Evolutionary conservation across 2,888 invertebrate species (phyloP).

Genomic region (Hyposoter didymator): DNA sequence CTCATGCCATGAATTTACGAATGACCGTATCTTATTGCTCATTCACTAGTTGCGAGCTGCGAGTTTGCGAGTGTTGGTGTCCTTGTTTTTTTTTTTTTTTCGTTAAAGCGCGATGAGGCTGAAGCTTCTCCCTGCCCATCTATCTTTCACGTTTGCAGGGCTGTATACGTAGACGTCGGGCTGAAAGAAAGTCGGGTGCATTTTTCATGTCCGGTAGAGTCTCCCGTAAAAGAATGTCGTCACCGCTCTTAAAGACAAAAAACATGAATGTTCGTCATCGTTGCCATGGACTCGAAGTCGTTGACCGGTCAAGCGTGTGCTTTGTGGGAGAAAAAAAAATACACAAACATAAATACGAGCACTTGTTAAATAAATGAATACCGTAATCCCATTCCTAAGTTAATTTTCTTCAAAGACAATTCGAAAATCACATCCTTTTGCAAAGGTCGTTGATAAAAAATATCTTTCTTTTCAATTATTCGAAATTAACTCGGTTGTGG

Average conservation of each 20-base stretch:
- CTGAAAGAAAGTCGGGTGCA: slow-evolving; percentile 59
- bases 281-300: slow-evolving; percentile 40
- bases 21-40: slow-evolving; percentile 15
- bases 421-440: no score
- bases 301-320: slow-evolving; percentile 52
- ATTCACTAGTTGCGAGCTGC: neutral
- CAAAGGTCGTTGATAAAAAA: no score
- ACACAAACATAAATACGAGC: neutral
- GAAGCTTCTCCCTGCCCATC: slow-evolving; percentile 52
- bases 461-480: neutral
- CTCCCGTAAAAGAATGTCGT: slow-evolving; percentile 43
- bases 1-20: slow-evolving; percentile 28
- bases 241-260: slow-evolving; percentile 42
- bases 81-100: slow-evolving; percentile 1
- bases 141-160: slow-evolving; percentile 19
- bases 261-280: slow-evolving; percentile 23
- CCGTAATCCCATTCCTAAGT: no score
- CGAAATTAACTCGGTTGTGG: neutral
- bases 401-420: neutral
- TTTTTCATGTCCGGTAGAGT: slow-evolving; percentile 48
- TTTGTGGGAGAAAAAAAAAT: slow-evolving; percentile 31
- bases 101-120: slow-evolving; percentile 10
- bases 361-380: neutral
- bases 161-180: slow-evolving; percentile 15
- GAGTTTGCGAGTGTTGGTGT: neutral